Percentiles rank a stretch among this genome's conserved stretches.
Conservation (phyloP, 2,888 invertebrate genomes). For the Agapostemon virescens region DNA sequence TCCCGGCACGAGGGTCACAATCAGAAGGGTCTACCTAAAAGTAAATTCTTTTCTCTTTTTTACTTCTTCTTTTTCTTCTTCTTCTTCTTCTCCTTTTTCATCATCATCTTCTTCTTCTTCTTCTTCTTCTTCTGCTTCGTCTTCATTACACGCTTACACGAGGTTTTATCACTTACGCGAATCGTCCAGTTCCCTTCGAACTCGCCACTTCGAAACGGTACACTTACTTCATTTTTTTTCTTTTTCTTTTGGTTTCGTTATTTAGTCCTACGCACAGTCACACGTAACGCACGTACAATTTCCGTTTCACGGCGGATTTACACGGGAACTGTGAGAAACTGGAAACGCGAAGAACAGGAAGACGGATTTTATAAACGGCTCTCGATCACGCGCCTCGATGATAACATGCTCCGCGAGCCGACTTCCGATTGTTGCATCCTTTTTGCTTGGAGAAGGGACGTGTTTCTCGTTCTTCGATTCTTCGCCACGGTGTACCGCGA, state of each 20-base stretch:
- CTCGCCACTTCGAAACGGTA: conserved; percentile 52
- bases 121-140: not conserved
- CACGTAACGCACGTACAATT: conserved; percentile 23
- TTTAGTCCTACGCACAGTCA: conserved; percentile 35
- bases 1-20: conserved; percentile 57
- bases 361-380: conserved; percentile 52
- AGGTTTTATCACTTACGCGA: conserved; percentile 55
- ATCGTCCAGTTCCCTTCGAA: conserved; percentile 66
- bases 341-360: conserved; percentile 63
- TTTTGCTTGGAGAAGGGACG: not conserved
- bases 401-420: not conserved
- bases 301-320: conserved; percentile 23
- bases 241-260: not conserved
- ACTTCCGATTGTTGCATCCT: not conserved
- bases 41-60: conserved; percentile 28
- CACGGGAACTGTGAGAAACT: conserved; percentile 59
- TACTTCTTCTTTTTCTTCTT: too few species aligned
- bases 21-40: conserved; percentile 62
- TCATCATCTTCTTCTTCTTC: not conserved
- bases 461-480: not conserved
- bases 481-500: not conserved
- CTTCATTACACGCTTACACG: conserved; percentile 49
- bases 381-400: conserved; percentile 25
- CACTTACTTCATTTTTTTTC: conserved; percentile 37
- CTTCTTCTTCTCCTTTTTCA: not conserved